These are phyloP conservation scores for Tyto alba DNA, from an alignment of 2,113 vertebrate species.

Conservation along the genomic window DNA sequence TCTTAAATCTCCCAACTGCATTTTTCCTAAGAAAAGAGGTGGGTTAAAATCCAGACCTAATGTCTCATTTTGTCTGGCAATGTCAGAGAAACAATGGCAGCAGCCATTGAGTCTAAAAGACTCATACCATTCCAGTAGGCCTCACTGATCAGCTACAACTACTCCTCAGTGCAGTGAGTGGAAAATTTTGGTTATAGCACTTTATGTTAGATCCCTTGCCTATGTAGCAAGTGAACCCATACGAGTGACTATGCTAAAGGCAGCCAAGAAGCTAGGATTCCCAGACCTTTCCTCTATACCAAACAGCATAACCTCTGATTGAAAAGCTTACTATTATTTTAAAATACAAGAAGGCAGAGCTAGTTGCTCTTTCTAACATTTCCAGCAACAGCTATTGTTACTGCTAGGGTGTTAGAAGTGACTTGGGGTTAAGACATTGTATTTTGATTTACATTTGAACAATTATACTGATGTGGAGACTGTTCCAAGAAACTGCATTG, in stretches of 20 bases:
- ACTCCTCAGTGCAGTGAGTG: background rate
- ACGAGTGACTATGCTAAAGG: background rate
- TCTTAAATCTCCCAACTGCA: background rate
- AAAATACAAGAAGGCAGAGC: background rate
- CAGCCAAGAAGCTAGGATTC: background rate
- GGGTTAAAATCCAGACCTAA: constrained; percentile 17
- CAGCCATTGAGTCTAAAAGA: background rate
- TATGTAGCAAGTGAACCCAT: background rate
- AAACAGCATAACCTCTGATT: background rate
- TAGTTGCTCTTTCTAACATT: background rate
- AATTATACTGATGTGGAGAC: background rate
- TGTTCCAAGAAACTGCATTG: background rate
- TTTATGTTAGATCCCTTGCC: background rate
- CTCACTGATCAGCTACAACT: background rate
- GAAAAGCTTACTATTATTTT: background rate
- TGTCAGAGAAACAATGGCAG: background rate
- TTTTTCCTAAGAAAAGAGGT: background rate
- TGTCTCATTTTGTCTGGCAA: background rate
- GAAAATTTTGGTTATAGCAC: background rate
- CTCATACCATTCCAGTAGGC: background rate
- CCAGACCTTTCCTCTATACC: background rate
- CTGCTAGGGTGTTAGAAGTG: background rate
- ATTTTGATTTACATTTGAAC: background rate
- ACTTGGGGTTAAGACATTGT: background rate
- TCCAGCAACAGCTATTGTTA: background rate